Evolutionary conservation across 2,113 vertebrate species (phyloP).

Genomic region (Typhlomys cinereus): DNA sequence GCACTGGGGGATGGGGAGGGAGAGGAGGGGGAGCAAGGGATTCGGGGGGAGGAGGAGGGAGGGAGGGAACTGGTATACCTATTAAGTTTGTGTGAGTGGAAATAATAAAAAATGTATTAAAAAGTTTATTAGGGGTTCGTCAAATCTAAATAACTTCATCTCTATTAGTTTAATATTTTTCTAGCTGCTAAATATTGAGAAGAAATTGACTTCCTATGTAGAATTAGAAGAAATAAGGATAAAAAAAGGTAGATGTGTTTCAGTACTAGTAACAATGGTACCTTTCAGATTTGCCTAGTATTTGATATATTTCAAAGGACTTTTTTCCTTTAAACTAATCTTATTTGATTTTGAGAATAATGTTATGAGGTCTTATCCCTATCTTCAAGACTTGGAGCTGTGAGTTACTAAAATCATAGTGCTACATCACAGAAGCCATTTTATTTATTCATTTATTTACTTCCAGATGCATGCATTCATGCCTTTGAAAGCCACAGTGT

Average conservation of each 20-base stretch:
- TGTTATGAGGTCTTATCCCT: conserved; percentile 19
- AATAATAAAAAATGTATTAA: too few species aligned
- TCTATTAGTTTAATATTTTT: conserved; percentile 58
- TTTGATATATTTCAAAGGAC: conserved; percentile 47
- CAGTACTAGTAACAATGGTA: conserved; percentile 3
- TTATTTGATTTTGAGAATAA: conserved; percentile 50
- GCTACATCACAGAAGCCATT: conserved; percentile 32
- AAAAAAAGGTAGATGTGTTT: conserved; percentile 17
- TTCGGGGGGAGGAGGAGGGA: too few species aligned
- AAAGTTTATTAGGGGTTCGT: conserved; percentile 53
- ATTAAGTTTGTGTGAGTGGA: too few species aligned
- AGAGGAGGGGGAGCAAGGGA: too few species aligned
- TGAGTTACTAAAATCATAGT: conserved; percentile 52
- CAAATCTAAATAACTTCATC: conserved; percentile 51
- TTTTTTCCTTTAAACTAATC: background rate
- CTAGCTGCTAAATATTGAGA: conserved; percentile 39
- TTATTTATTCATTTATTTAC: conserved; percentile 55
- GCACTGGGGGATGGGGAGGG: too few species aligned
- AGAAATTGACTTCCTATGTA: conserved; percentile 32
- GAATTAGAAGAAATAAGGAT: background rate
- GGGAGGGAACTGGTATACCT: too few species aligned
- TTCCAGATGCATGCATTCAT: conserved; percentile 35
- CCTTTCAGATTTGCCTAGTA: conserved; percentile 9
- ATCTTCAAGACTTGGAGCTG: conserved; percentile 45
- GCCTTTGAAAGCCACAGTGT: conserved; percentile 60